Evolutionary conservation across 2,797 vertebrate genomes (phyloP), one percentile per base, ranked within the genome.

Genomic region (Eulemur coronatus): DNA sequence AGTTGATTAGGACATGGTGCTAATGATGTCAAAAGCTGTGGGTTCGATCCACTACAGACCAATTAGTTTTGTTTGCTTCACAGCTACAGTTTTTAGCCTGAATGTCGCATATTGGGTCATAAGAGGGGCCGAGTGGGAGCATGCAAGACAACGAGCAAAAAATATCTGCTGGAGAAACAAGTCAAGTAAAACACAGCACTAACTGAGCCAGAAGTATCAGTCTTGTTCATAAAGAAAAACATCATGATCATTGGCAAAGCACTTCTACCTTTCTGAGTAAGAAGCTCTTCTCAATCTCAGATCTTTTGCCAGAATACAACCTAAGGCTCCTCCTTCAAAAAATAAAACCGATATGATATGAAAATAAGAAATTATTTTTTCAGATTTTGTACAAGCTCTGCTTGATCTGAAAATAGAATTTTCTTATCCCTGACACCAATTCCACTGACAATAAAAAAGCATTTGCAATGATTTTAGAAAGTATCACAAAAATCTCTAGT

Each of bases 341-440:
- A 80, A 52, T 13, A 87, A 96, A 92, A 33, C 57, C 70, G 70
- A 38, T 43, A n/a, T 48, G 84, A 70, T 24, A 80, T 76, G 59
- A 65, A 72, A 94, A 76, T 6, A 73, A 82, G n/a, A 72, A 95
- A 96, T 30, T 65, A 67, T 28, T 15, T 76, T 93, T 79, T 82
- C 46, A 55, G 59, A n/a, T 89, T 97, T 89, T 95, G n/a, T 4
- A 96, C n/a, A 95, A 79, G 84, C 10, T 81, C 65, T 94, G 52
- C 84, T 92, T 75, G 67, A 94, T 85, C 35, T 76, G 38, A 86
- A 96, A 95, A 92, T 15, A 69, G 33, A 79, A 84, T 75, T 80
- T 92, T 82, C 69, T 91, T 96, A 84, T 81, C 81, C 22, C 33
- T 80, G 75, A 93, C 28, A 84, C 43, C 43, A 95, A 63, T 65